These are phyloP conservation scores for Eucriotettix oculatus DNA, from an alignment of 2,888 invertebrate genomes.

Conservation along the genomic window DNA sequence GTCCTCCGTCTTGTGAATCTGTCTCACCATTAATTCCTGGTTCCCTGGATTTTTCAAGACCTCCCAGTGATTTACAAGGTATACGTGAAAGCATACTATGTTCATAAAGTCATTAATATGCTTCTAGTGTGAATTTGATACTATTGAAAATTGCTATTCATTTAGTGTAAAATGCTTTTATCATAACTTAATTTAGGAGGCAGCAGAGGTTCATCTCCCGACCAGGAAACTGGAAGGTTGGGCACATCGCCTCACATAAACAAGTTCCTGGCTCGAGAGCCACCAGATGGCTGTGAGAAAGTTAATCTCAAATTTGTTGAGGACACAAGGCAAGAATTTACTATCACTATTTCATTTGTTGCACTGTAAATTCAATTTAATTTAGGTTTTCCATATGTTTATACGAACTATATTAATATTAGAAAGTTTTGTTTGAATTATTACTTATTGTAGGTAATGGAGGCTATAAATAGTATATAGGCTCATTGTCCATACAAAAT, in stretches of 20 bases:
- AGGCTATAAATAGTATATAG: too few species aligned
- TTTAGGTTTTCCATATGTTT: too few species aligned
- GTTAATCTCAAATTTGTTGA: conserved; percentile 52
- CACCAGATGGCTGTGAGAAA: conserved; percentile 82
- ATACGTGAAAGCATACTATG: background rate
- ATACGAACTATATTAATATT: too few species aligned
- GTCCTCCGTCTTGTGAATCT: conserved; percentile 44
- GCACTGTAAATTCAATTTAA: too few species aligned
- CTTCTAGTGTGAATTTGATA: too few species aligned
- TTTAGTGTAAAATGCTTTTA: too few species aligned
- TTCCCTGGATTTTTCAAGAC: conserved; percentile 39
- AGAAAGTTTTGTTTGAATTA: too few species aligned
- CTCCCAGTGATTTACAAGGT: conserved; percentile 31
- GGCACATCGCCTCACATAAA: conserved; percentile 75
- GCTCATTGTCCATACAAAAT: too few species aligned
- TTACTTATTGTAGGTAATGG: too few species aligned
- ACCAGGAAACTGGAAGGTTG: conserved; percentile 47
- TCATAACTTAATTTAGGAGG: conserved; percentile 40
- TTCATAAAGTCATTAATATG: too few species aligned
- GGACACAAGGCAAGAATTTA: conserved; percentile 31
- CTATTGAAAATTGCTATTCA: too few species aligned
- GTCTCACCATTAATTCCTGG: conserved; percentile 51
- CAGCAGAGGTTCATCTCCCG: conserved; percentile 60
- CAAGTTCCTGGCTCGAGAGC: conserved; percentile 68
- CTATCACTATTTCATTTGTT: background rate